Conservation (phyloP, 2,797 vertebrate genomes). For the Lutjanus campechanus region DNA sequence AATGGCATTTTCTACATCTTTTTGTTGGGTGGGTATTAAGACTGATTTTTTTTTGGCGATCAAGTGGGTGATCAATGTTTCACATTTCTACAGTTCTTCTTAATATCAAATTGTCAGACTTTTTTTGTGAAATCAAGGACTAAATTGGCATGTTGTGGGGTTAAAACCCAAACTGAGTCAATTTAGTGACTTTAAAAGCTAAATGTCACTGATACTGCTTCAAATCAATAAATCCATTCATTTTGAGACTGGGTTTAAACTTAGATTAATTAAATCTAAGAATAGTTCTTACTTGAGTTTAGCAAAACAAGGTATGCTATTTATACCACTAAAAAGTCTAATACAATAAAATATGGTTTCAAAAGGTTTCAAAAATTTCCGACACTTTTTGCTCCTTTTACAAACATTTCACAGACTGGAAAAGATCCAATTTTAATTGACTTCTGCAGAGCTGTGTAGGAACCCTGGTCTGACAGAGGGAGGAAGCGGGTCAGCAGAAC, state of each 20-base stretch:
- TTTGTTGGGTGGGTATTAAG: background rate
- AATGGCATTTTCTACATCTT: background rate
- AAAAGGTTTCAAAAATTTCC: background rate
- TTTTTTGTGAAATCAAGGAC: background rate
- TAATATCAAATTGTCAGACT: background rate
- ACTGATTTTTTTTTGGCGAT: background rate
- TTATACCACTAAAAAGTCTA: background rate
- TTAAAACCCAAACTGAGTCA: background rate
- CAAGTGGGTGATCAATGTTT: background rate
- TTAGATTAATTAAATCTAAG: no score
- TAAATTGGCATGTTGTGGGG: background rate
- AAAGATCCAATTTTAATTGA: background rate
- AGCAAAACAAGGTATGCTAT: background rate
- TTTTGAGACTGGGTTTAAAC: no score
- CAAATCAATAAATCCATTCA: background rate
- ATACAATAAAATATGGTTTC: background rate
- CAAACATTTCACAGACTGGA: background rate
- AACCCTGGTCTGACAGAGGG: slow-evolving; percentile 48
- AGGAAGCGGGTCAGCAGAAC: slow-evolving; percentile 60
- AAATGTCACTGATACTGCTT: background rate
- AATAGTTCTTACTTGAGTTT: no score
- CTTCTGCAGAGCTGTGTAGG: slow-evolving; percentile 52
- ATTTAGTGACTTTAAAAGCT: background rate
- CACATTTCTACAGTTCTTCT: background rate
- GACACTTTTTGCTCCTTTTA: background rate